Evolutionary conservation across 2,888 invertebrate species (phyloP), one percentile per base, ranked within the genome.

Genomic region (Acanthosepion pharaonis): DNA sequence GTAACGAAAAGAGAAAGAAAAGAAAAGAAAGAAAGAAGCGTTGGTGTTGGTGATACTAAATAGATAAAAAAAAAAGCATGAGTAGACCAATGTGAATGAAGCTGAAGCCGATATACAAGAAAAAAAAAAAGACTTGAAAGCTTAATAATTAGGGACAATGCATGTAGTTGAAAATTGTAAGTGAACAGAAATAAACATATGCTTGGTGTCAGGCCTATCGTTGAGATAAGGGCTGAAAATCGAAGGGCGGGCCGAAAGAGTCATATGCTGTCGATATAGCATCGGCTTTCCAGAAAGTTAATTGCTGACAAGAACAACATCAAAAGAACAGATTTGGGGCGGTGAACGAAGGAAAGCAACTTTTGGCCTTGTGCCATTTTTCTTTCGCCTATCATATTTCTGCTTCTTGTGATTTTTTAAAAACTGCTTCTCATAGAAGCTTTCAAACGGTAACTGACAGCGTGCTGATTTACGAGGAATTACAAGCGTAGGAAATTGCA

Each of bases 61-160:
- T 78, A 28, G 78, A 78, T 28, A 33, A 28, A 28, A n/a, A 11
- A n/a, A 78, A 28, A 78, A n/a, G 28, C 15, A 33, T 15, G 28
- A 23, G 64, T 0, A 51, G 4, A 11, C 51, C 15, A 8, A 51
- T 51, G 51, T 6, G 15, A 51, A 6, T 11, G 51, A 51, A 51
- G 51, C 5, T 23, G 20, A 23, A 59, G 23, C 23, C 1, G 25
- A 59, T 59, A 5, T 5, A 20, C 8, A 20, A 18, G 6, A 23
- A 2, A 23, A 59, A 59, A 33, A 11, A n/a, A n/a, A 3, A 78
- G 78, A 78, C 78, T 78, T 78, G n/a, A 78, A 33, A 78, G 78
- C 11, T n/a, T n/a, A n/a, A 78, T 78, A 78, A 78, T 78, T 78
- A 78, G n/a, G 78, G 78, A 78, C 78, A 78, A 78, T 78, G 78